These are phyloP conservation scores for Cetonia aurata DNA, from an alignment of 2,888 invertebrate species.

Conservation along the genomic window DNA sequence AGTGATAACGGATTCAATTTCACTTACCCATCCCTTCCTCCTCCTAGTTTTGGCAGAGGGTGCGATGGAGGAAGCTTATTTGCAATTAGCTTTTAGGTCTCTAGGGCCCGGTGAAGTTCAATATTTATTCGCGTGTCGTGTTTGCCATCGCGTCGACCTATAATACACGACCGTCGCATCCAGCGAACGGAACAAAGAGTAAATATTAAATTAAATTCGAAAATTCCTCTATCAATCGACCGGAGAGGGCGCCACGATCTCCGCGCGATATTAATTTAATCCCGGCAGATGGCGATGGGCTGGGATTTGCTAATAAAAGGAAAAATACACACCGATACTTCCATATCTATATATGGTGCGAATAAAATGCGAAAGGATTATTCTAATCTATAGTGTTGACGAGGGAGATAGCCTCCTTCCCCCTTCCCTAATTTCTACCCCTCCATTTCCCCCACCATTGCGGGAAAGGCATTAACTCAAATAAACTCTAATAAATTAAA, in stretches of 20 bases:
- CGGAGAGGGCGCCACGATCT: not conserved
- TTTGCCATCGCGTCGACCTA: slow-evolving; percentile 12
- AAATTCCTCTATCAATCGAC: slow-evolving; percentile 28
- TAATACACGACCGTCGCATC: slow-evolving; percentile 8
- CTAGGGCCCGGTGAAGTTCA: slow-evolving; percentile 14
- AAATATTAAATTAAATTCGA: slow-evolving; percentile 35
- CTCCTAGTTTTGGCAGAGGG: not conserved
- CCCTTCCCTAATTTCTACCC: too few relatives aligned
- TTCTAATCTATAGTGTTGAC: not conserved
- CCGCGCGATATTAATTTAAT: not conserved
- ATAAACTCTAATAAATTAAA: slow-evolving; percentile 35
- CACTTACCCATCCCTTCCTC: not conserved
- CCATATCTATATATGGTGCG: not conserved
- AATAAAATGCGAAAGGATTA: slow-evolving; percentile 5
- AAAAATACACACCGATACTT: slow-evolving; percentile 1
- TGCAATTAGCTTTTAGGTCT: slow-evolving; percentile 31
- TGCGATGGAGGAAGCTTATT: slow-evolving; percentile 7
- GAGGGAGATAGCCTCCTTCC: not conserved
- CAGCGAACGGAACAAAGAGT: slow-evolving; percentile 27
- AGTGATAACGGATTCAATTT: not conserved
- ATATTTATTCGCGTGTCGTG: slow-evolving; percentile 21
- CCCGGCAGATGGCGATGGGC: not conserved
- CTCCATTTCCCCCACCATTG: too few relatives aligned
- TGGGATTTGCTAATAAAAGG: not conserved
- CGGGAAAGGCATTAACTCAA: slow-evolving; percentile 29